Base-by-base conservation (phyloP, 2,113 vertebrate genomes). In the Connochaetes taurinus region DNA sequence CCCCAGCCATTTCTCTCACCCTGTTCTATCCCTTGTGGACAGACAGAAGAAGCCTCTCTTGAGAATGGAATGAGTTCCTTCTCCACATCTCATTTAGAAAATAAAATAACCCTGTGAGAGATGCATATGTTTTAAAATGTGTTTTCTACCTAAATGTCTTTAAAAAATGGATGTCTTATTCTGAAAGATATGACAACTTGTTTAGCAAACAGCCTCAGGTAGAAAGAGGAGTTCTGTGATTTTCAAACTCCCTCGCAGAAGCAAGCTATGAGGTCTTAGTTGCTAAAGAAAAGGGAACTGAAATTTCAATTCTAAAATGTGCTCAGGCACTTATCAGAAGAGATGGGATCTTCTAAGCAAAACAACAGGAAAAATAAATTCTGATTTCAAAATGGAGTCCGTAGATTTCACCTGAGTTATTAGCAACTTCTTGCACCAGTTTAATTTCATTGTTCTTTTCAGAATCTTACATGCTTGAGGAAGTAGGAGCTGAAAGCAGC, bases 281-380 rank as follows among this genome's bases (percentile, higher is more conserved):
- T 94, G 93, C 90, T 93, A 36, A 95, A 90, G 95, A 82, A 95
- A 96, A 93, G 85, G 33, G 62, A 96, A 93, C 93, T 82, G 60
- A 55, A 93, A 91, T 91, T 97, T 87, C 50, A 81, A 40, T 78
- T 92, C 31, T 96, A 94, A 94, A 81, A 81, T 80, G 83, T 27
- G 60, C 60, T 43, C 76, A 86, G 88, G 89, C 57, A 89, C 83
- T 89, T 91, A 87, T 93, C 52, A 53, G 94, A 40, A 94, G 84
- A 95, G 29, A 55, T 43, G 29, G 64, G 57, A 60, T 88, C 33
- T 95, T 52, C 33, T 94, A 95, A 87, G 78, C n/a, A 94, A 97
- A 95, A 60, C 36, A 57, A 87, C 11, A 52, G 71, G 52, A 55
- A 60, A 85, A 87, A 71, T 89, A 81, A 36, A 91, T 92, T 91